Conservation (phyloP, 2,797 vertebrate genomes). For the Remorina albescens region DNA sequence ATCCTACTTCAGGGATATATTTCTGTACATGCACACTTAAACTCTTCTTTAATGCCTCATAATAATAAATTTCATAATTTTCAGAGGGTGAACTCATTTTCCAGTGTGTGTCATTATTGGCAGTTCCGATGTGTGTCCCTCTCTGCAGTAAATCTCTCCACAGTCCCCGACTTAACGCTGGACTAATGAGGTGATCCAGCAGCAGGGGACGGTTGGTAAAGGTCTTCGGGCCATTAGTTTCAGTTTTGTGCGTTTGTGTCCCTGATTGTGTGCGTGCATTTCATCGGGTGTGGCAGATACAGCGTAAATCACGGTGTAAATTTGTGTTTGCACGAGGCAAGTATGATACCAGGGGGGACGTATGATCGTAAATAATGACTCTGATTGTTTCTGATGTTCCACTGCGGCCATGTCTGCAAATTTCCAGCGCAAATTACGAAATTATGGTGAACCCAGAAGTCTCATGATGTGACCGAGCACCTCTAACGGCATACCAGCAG, state of each 20-base stretch:
- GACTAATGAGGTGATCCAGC: slow-evolving; percentile 72
- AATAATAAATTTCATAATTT: neutral
- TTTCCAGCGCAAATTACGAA: slow-evolving; percentile 37
- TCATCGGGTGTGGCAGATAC: neutral
- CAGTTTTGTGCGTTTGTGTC: slow-evolving; percentile 7
- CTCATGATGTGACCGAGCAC: slow-evolving; percentile 8
- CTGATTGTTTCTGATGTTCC: slow-evolving; percentile 54
- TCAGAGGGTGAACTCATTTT: slow-evolving; percentile 23
- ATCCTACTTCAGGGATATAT: slow-evolving; percentile 4
- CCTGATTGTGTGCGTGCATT: neutral
- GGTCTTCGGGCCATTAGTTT: slow-evolving; percentile 25
- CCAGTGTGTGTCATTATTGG: neutral
- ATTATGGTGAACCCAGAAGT: slow-evolving; percentile 24
- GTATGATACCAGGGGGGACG: slow-evolving; percentile 24
- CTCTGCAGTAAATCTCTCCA: slow-evolving; percentile 64
- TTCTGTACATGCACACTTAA: slow-evolving; percentile 9
- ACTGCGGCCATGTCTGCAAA: slow-evolving; percentile 19
- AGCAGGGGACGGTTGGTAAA: slow-evolving; percentile 51
- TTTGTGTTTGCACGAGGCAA: slow-evolving; percentile 18
- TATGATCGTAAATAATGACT: slow-evolving; percentile 30
- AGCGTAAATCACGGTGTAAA: slow-evolving; percentile 10
- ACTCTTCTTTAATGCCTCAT: neutral
- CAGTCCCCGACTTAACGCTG: slow-evolving; percentile 49
- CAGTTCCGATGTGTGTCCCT: slow-evolving; percentile 22
- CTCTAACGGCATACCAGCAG: neutral